Evolutionary conservation across 2,888 invertebrate species (phyloP).

Genomic region (Scaptomyza caliginosa): DNA sequence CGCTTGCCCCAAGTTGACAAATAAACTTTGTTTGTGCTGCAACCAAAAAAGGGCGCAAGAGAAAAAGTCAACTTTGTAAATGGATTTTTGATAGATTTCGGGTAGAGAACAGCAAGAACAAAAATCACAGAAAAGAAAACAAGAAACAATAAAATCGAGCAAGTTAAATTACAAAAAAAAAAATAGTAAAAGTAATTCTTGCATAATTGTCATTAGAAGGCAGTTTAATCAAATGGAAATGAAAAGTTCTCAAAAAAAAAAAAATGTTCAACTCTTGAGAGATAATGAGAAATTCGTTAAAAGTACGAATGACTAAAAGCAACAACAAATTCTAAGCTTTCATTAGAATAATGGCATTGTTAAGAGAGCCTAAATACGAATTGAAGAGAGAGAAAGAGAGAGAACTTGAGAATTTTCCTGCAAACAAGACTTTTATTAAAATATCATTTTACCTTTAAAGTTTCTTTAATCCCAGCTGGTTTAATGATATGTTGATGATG

Average conservation of each 20-base stretch:
- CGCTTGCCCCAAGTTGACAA: constrained; percentile 10
- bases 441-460: too few relatives aligned
- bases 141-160: not conserved
- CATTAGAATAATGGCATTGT: constrained; percentile 1
- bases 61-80: constrained; percentile 16
- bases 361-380: not conserved
- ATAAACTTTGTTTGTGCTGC: constrained; percentile 13
- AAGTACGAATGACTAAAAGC: not conserved
- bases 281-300: not conserved
- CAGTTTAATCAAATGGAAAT: not conserved
- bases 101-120: too few relatives aligned
- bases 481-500: not conserved
- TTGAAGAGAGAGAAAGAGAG: not conserved
- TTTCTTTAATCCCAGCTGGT: too few relatives aligned
- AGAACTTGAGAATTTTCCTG: not conserved
- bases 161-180: not conserved
- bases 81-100: constrained; percentile 12
- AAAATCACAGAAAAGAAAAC: not conserved
- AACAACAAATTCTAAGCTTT: not conserved
- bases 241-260: not conserved
- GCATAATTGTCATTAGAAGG: not conserved
- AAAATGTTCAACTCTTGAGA: not conserved
- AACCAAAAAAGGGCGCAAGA: not conserved
- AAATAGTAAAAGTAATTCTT: not conserved
- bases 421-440: too few relatives aligned